Evolutionary conservation across 1,140 invertebrate genomes (phyloP), one percentile per base, ranked within the genome.

Genomic region (Phenacoccus solenopsis): DNA sequence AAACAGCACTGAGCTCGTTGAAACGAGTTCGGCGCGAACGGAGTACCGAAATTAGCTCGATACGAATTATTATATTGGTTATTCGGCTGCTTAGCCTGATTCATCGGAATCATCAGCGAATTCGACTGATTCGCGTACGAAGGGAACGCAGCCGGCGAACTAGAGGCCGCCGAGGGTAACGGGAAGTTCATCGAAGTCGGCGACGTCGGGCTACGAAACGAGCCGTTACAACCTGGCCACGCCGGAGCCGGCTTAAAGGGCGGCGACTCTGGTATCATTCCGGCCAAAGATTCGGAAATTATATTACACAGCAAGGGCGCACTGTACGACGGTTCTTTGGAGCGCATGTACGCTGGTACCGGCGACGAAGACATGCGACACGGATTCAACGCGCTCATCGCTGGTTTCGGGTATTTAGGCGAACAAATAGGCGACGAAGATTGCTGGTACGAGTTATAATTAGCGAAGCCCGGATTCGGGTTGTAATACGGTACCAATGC

Each of bases 1-100:
- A 64, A 64, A 16, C 59, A 64, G 25, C 59, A 64, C 59, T 64
- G 59, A 7, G 56, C 56, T 16, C 59, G 21, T 16, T 64, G 59
- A 49, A 16, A 32, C 38, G 38, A 49, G 16, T 49, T 49, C 12
- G 30, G 38, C 38, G 38, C 12, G 16, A 59, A 59, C 56, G 56
- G 21, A n/a, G 9, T n/a, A 38, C 32, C 32, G n/a, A 38, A 38
- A 9, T 9, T 9, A 38, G 9, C 9, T 38, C n/a, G 32, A 9
- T 38, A n/a, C 32, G n/a, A 38, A 38, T 10, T n/a, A 38, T 9
- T 10, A 9, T 9, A n/a, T n/a, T 38, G 32, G 32, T 38, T 38
- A 9, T 38, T 9, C 32, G 32, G 32, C 32, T 38, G 32, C 32
- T 38, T n/a, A n/a, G 32, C 32, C n/a, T 38, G 9, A 38, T 38